Evolutionary conservation across 2,797 vertebrate genomes (phyloP), one percentile per base, ranked within the genome.

Genomic region (Micropoecilia bifurca): DNA sequence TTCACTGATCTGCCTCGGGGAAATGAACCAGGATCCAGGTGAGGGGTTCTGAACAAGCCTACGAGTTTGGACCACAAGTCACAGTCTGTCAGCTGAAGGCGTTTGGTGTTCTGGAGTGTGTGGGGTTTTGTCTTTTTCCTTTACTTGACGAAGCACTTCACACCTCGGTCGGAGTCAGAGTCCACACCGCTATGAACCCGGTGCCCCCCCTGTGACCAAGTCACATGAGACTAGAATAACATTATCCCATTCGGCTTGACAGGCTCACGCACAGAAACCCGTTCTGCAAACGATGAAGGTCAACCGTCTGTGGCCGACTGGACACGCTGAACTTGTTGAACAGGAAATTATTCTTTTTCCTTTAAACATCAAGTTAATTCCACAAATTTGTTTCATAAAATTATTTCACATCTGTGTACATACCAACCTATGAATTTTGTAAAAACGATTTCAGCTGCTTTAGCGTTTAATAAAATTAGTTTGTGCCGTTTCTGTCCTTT

Each of bases 11-110:
- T 75, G 86, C 92, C 89, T 76, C 76, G 18, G 88, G 91, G 94
- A 84, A 43, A 75, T 10, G 83, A 89, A 76, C 78, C 53, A 33
- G 78, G 84, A 79, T 87, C 83, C 88, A 93, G 93, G 91, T 92
- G 90, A 93, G 83, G 89, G 87, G 84, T 75, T 92, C 92, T 91
- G 87, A 92, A 87, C 90, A 90, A 22, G 83, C 81, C 41, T 77
- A 81, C 73, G 78, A 85, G 87, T 78, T 73, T 59, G 55, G 61
- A 85, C 83, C 80, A 72, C 0, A 79, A 89, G 82, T 76, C 69
- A 83, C 39, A 76, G 81, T 45, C 79, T 90, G 87, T 88, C 91
- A 89, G 75, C 73, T 57, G 25, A 75, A 86, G 83, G 72, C 81
- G 75, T 78, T 25, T 68, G 66, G 79, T 57, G 30, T 28, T 1